A percentile compares a stretch with the other conserved stretches of the same genome.
Evolutionary conservation across 2,888 invertebrate genomes (phyloP).

Genomic region (Platerodrilus igneus): DNA sequence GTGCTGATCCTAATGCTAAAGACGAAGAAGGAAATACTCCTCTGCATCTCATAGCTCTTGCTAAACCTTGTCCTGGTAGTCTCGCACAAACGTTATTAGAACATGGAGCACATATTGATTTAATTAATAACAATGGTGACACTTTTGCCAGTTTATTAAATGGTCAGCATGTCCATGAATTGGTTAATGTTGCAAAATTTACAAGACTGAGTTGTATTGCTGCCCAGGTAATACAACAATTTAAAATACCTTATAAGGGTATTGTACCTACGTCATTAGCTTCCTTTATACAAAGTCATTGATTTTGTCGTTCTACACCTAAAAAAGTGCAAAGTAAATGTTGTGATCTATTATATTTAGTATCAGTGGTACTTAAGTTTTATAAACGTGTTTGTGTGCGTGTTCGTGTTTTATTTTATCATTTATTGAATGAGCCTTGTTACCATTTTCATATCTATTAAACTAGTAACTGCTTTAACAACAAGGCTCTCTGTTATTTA

Average conservation of each 20-base stretch:
- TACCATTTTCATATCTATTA: constrained; percentile 4
- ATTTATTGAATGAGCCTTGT: constrained; percentile 12
- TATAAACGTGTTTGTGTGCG: constrained; percentile 13
- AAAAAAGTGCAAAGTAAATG: constrained; percentile 19
- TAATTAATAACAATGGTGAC: constrained; percentile 70
- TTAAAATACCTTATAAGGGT: constrained; percentile 62
- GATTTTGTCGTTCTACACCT: constrained; percentile 27
- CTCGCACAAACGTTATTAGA: constrained; percentile 69
- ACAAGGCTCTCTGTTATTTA: constrained; percentile 14
- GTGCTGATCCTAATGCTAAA: constrained; percentile 72
- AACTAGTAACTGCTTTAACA: constrained; percentile 5
- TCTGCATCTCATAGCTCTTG: constrained; percentile 77
- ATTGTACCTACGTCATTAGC: constrained; percentile 71
- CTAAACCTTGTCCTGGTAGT: constrained; percentile 64
- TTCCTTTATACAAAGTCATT: constrained; percentile 60
- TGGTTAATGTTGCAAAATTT: constrained; percentile 72
- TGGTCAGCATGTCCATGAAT: constrained; percentile 58
- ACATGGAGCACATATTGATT: constrained; percentile 81
- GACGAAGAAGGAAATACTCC: constrained; percentile 86
- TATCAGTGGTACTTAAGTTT: constrained; percentile 15
- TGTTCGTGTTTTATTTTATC: constrained; percentile 12
- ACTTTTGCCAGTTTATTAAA: constrained; percentile 69
- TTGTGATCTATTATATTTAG: constrained; percentile 20
- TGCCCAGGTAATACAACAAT: constrained; percentile 72
- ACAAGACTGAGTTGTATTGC: constrained; percentile 82